phyloP scores from a whole-genome alignment of 1,140 invertebrate species.

The Lordiphosa mommai region DNA sequence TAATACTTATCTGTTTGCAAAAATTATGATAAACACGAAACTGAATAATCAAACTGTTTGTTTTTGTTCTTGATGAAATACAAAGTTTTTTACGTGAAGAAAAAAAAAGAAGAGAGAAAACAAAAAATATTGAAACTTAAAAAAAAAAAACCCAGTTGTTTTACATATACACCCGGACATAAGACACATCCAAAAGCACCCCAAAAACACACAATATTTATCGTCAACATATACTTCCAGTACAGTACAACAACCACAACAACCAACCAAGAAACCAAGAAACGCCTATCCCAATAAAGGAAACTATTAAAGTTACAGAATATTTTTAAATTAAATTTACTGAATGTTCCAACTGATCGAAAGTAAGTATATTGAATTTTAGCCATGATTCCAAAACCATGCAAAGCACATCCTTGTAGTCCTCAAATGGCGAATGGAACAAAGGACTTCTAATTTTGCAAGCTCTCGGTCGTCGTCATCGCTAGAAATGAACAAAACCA shows the following conservation, averaged over 20 bases:
- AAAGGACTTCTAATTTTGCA: no score
- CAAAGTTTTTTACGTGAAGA: constrained; percentile 73
- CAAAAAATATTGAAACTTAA: constrained; percentile 55
- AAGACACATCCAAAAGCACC: constrained; percentile 6
- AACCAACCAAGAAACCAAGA: constrained; percentile 13
- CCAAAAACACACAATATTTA: constrained; percentile 16
- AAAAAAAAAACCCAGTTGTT: constrained; percentile 54
- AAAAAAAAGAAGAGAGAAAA: constrained; percentile 50
- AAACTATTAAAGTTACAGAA: constrained; percentile 69
- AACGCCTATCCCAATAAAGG: constrained; percentile 38
- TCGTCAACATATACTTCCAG: constrained; percentile 32
- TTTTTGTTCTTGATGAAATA: constrained; percentile 75
- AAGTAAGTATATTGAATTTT: no score
- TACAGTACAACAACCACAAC: constrained; percentile 48
- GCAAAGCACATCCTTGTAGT: no score
- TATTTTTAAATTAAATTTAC: constrained; percentile 42
- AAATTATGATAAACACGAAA: constrained; percentile 61
- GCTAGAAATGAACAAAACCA: no score
- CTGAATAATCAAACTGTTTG: constrained; percentile 72
- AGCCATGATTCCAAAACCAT: no score
- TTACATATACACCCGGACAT: constrained; percentile 40
- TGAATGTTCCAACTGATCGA: no score
- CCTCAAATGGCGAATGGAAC: no score
- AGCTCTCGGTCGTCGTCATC: no score
- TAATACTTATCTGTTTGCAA: constrained; percentile 67